Percentiles rank a stretch among this genome's conserved stretches.
phyloP scores from a whole-genome alignment of 2,888 invertebrate species.

The Melolontha melolontha region DNA sequence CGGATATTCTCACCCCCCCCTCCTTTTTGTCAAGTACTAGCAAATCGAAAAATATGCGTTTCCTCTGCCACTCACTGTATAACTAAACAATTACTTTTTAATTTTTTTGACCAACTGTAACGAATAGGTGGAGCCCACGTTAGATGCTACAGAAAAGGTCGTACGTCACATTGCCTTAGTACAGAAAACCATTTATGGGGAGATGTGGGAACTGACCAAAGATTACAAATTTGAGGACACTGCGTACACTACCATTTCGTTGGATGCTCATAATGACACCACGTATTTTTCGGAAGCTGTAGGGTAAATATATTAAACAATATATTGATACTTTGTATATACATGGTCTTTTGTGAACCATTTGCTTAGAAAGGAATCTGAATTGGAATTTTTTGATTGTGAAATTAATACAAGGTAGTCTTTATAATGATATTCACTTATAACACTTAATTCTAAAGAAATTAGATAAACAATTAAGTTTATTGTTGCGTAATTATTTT shows the following conservation, averaged over 20 bases:
- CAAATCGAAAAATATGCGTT: no score
- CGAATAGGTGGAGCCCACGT: constrained; percentile 66
- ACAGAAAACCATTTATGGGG: constrained; percentile 79
- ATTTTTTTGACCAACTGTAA: no score
- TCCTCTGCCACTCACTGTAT: no score
- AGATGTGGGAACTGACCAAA: constrained; percentile 77
- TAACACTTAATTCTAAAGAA: no score
- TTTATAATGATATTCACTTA: no score
- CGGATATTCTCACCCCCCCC: no score
- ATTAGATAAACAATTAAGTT: no score
- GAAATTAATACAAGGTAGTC: no score
- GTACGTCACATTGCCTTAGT: constrained; percentile 72
- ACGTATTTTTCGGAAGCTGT: constrained; percentile 83
- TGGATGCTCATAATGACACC: constrained; percentile 82
- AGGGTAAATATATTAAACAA: constrained; percentile 68
- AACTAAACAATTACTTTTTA: no score
- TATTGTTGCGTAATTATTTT: no score
- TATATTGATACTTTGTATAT: no score
- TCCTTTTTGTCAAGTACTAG: no score
- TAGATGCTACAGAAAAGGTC: constrained; percentile 68
- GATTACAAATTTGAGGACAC: constrained; percentile 75
- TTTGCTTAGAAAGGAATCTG: not conserved
- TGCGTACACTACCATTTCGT: constrained; percentile 76
- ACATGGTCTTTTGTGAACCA: not conserved
- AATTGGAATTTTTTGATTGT: constrained; percentile 6